Evolutionary conservation across 1,140 invertebrate genomes (phyloP), one percentile per base, ranked within the genome.

Genomic region (Drosophila trapezifrons): DNA sequence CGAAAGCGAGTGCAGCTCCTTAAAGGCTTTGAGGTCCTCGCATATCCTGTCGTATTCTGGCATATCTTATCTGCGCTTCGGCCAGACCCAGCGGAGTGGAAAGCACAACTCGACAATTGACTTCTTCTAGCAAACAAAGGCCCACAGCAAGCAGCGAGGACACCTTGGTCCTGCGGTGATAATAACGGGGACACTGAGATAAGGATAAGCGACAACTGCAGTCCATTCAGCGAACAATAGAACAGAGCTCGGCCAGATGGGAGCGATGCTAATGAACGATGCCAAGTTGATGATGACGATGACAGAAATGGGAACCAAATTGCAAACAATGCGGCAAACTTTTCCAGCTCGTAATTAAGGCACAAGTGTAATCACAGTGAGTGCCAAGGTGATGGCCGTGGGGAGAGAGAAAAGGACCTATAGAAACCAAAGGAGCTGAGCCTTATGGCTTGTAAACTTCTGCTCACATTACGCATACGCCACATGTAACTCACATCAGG

Each of bases 171-270:
- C 37, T 52, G 67, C 38, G 37, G 43, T 62, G 70, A 73, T 73
- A 72, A 73, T 72, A 72, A 40, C 35, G 25, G 49, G 65, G 43
- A 49, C 55, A 62, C 37, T 13, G 22, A 43, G 73, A 76, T 67
- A 59, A 52, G 64, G 64, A 79, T 80, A 75, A 57, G 64, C 56
- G 52, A 67, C 60, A 38, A 74, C 38, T 65, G 80, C 76, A 79
- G 37, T 66, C 71, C 64, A 67, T 71, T 83, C 76, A 78, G 13
- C 37, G 56, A 66, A 83, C 80, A 83, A 83, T 83, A 17, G 37
- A 13, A n/a, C 27, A 20, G 45, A 43, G 32, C 17, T n/a, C 18
- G 29, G n/a, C 52, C 38, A 70, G 74, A 70, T 70, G 66, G 43
- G 66, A 15, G 10, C 27, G 25, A 42, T 46, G 51, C 66, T 58